These are phyloP conservation scores for Acleris literana DNA, from an alignment of 2,888 invertebrate genomes.

Conservation along the genomic window DNA sequence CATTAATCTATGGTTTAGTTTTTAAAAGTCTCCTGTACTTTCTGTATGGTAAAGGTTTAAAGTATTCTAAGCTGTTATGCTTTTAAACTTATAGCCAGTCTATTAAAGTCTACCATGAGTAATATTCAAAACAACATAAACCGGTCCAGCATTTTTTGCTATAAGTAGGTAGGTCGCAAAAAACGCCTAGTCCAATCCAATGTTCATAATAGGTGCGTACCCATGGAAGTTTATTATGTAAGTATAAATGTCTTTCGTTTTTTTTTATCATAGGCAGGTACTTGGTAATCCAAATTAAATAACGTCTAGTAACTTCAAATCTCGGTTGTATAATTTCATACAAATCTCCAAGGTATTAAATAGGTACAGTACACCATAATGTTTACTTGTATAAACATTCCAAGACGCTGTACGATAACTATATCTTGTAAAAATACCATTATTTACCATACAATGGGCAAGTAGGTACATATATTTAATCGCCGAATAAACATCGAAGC, in stretches of 20 bases:
- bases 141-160: slow-evolving; percentile 28
- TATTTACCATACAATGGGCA: slow-evolving; percentile 6
- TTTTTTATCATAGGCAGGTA: not conserved
- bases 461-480: slow-evolving; percentile 17
- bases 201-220: not conserved
- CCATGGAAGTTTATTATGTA: too few relatives aligned
- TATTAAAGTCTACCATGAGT: slow-evolving; percentile 22
- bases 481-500: slow-evolving; percentile 20
- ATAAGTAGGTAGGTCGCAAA: slow-evolving; percentile 7
- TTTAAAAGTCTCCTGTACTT: too few relatives aligned
- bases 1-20: too few relatives aligned
- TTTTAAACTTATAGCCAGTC: not conserved
- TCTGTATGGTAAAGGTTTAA: too few relatives aligned
- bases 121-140: slow-evolving; percentile 5
- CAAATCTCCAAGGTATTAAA: not conserved
- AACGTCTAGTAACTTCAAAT: too few relatives aligned
- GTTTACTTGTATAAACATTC: not conserved
- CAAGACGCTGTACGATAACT: not conserved
- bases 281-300: not conserved
- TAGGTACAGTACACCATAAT: not conserved
- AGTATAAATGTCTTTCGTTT: too few relatives aligned
- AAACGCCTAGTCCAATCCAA: not conserved
- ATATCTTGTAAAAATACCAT: slow-evolving; percentile 11
- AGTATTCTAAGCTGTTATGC: too few relatives aligned
- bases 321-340: not conserved